Conservation (phyloP, 2,888 invertebrate genomes). For the Balanococcus diminutus region DNA sequence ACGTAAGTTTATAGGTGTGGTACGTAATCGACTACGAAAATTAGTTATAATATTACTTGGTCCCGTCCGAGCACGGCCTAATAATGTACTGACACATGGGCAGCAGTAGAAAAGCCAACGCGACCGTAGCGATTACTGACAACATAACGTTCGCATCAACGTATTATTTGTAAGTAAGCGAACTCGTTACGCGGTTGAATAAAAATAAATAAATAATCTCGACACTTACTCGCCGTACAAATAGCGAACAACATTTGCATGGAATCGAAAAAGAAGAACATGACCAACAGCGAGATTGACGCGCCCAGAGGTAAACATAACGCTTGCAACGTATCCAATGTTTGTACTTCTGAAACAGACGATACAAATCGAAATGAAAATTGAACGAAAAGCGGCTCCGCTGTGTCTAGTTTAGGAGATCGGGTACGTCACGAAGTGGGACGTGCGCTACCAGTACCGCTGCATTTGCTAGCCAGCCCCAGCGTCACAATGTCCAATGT, state of each 20-base stretch:
- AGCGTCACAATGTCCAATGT: no score
- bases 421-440: no score
- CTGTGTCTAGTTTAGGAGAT: no score
- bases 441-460: no score
- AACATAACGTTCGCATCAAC: conserved; percentile 56
- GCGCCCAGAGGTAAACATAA: conserved; percentile 94
- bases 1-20: not conserved
- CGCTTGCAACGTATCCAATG: conserved; percentile 95
- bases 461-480: no score
- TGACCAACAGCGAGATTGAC: conserved; percentile 91
- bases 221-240: conserved; percentile 90
- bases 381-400: not conserved
- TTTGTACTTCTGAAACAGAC: conserved; percentile 75
- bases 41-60: conserved; percentile 68
- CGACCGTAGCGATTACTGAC: conserved; percentile 93
- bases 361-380: not conserved
- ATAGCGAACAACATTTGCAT: conserved; percentile 96
- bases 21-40: not conserved
- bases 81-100: conserved; percentile 97
- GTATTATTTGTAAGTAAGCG: no score
- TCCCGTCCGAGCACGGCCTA: conserved; percentile 81
- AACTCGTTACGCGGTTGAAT: no score
- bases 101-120: conserved; percentile 91
- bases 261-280: conserved; percentile 99
- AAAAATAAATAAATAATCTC: no score